Evolutionary conservation across 2,113 vertebrate genomes (phyloP).

Genomic region (Verasper variegatus): DNA sequence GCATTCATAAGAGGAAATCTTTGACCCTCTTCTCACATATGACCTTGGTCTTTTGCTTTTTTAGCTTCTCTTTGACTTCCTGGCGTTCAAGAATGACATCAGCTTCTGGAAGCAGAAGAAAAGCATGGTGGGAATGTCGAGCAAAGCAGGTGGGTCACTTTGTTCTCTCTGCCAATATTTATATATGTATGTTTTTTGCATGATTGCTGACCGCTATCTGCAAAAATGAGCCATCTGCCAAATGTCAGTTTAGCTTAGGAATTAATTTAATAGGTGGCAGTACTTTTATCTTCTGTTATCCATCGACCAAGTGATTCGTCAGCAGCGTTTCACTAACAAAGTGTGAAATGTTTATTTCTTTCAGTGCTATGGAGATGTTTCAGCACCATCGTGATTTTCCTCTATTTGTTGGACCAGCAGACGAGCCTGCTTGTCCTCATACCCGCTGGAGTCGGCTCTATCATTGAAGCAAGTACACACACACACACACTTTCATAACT

Average conservation of each 20-base stretch:
- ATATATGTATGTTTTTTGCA: no score
- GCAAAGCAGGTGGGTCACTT: constrained; percentile 90
- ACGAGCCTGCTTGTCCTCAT: constrained; percentile 95
- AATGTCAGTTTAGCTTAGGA: no score
- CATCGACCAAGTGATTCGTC: no score
- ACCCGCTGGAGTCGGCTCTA: constrained; percentile 91
- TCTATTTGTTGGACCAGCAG: constrained; percentile 96
- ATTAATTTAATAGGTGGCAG: no score
- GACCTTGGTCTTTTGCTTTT: constrained; percentile 25
- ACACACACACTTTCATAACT: not conserved
- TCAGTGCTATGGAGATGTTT: constrained; percentile 96
- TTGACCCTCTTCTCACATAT: not conserved
- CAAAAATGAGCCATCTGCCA: no score
- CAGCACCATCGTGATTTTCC: constrained; percentile 97
- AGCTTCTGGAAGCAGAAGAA: constrained; percentile 99
- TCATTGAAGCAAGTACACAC: constrained; percentile 90
- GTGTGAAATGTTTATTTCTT: constrained; percentile 8
- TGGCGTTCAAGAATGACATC: constrained; percentile 99
- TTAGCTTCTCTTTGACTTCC: constrained; percentile 97
- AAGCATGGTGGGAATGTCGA: constrained; percentile 98
- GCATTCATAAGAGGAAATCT: no score
- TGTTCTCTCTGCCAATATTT: not conserved
- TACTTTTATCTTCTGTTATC: not conserved
- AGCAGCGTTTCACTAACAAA: not conserved
- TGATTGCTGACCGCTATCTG: no score